Conservation (phyloP, 53 echinoderm and acorn worm species). For the Actinopyga echinites region DNA sequence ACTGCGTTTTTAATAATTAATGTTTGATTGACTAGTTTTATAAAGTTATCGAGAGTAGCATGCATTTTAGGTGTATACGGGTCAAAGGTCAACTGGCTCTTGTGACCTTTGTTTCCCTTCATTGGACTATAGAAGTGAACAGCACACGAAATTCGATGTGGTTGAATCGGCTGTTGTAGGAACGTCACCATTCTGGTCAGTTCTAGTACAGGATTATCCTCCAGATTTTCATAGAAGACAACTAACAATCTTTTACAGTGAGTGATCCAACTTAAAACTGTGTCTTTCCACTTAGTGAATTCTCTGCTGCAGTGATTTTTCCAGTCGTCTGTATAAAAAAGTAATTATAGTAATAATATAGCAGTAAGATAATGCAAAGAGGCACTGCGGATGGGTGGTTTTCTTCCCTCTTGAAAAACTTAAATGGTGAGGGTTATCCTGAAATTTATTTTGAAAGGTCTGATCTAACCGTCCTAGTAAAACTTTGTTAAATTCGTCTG, state of each 20-base stretch:
- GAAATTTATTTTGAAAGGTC: too few relatives aligned
- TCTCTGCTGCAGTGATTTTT: too few relatives aligned
- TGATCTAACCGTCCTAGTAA: too few relatives aligned
- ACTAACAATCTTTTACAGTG: constrained; percentile 8
- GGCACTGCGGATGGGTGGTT: too few relatives aligned
- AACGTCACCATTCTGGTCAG: constrained; percentile 34
- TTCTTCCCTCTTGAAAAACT: too few relatives aligned
- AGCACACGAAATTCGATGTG: constrained; percentile 38
- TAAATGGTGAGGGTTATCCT: too few relatives aligned
- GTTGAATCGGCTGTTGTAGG: constrained; percentile 7
- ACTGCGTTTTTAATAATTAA: neutral
- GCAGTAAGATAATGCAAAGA: too few relatives aligned
- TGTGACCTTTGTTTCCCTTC: constrained; percentile 6
- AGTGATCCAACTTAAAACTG: constrained; percentile 20
- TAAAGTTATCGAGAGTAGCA: neutral
- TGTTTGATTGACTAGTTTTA: neutral
- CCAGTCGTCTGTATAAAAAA: too few relatives aligned
- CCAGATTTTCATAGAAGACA: constrained; percentile 24
- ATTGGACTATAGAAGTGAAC: constrained; percentile 10
- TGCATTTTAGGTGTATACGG: constrained; percentile 28
- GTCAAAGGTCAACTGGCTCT: constrained; percentile 33
- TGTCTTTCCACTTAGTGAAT: constrained; percentile 13
- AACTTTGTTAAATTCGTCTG: too few relatives aligned
- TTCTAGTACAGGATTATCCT: neutral
- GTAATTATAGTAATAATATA: too few relatives aligned